A percentile compares a stretch with the other conserved stretches of the same genome.
Conservation (phyloP, 1,140 invertebrate species). For the Zaprionus davidi region DNA sequence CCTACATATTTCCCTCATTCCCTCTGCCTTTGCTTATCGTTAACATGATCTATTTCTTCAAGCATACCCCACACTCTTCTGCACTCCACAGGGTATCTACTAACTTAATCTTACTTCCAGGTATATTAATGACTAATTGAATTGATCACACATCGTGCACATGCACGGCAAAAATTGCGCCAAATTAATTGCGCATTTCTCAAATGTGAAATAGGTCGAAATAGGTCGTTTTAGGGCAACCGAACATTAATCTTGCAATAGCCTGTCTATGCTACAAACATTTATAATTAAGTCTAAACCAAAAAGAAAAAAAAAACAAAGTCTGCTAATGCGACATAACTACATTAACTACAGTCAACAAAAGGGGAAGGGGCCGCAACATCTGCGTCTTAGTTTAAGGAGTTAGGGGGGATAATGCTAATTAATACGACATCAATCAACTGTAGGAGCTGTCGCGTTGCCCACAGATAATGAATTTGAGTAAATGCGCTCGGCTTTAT, state of each 20-base stretch:
- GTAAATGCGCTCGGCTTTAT: conserved; percentile 36
- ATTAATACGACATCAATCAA: conserved; percentile 61
- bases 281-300: conserved; percentile 3
- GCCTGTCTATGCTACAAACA: neutral
- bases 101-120: neutral
- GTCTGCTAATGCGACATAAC: conserved; percentile 10
- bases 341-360: conserved; percentile 5
- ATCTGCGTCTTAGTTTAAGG: neutral
- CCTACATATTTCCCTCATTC: too few species aligned
- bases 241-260: conserved; percentile 40
- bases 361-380: neutral
- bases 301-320: neutral
- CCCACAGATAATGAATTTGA: conserved; percentile 19
- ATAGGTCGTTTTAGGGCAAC: conserved; percentile 11
- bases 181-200: conserved; percentile 10
- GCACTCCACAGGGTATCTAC: neutral
- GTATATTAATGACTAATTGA: conserved; percentile 16
- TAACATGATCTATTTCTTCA: too few species aligned
- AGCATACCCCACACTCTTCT: neutral
- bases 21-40: neutral
- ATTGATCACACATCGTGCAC: conserved; percentile 1
- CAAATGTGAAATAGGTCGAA: neutral
- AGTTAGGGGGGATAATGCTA: conserved; percentile 16
- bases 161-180: neutral
- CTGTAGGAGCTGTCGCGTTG: neutral